Evolutionary conservation across 2,888 invertebrate genomes (phyloP).

Genomic region (Reticulitermes lucifugus): DNA sequence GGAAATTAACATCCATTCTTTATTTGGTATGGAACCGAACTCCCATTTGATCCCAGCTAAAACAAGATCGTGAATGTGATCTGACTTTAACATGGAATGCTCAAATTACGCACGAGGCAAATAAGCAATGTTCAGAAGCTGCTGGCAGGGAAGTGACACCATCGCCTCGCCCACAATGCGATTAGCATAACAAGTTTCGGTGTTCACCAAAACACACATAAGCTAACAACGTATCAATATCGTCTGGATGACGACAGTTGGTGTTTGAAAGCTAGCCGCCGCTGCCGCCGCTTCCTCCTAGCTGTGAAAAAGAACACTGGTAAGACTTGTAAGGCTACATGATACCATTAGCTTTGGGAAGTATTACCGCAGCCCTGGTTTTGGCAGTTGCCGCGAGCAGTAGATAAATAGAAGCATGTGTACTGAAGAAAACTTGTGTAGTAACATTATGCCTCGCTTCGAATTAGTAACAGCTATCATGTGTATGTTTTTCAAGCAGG

Average conservation of each 20-base stretch:
- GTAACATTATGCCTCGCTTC: neutral
- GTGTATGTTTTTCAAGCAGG: neutral
- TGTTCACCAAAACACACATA: neutral
- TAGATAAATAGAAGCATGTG: slow-evolving; percentile 10
- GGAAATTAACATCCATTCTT: no score
- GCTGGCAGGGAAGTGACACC: neutral
- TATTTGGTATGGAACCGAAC: no score
- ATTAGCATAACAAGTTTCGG: slow-evolving; percentile 18
- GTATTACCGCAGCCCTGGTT: neutral
- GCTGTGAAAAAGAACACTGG: neutral
- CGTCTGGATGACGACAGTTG: neutral
- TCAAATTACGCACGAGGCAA: neutral
- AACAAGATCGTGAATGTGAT: neutral
- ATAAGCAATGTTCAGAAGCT: slow-evolving; percentile 1
- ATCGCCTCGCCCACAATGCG: neutral
- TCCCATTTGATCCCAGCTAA: neutral
- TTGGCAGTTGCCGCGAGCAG: neutral
- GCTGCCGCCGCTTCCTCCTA: neutral
- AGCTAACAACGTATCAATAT: neutral
- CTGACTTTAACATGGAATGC: neutral
- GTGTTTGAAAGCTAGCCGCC: neutral
- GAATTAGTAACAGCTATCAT: neutral
- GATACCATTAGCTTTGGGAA: neutral
- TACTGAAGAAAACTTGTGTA: neutral
- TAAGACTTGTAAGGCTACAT: slow-evolving; percentile 1